Percentiles rank a stretch among this genome's conserved stretches.
phyloP scores from a whole-genome alignment of 2,888 invertebrate genomes.

The Trichopoda pennipes region DNA sequence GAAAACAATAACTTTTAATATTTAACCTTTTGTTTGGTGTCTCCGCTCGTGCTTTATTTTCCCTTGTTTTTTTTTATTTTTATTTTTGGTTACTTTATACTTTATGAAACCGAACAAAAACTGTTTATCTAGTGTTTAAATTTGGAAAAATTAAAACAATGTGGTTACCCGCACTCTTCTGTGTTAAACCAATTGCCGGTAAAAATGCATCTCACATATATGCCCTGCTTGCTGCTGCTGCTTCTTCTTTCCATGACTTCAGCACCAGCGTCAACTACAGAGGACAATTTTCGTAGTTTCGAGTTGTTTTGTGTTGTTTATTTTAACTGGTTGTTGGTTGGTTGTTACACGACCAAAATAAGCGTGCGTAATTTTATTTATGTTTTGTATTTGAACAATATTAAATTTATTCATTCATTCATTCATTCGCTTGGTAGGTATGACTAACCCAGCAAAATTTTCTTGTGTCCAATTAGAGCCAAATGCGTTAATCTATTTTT shows the following conservation, averaged over 20 bases:
- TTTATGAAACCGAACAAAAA: conserved; percentile 51
- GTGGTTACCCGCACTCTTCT: conserved; percentile 73
- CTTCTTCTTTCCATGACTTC: conserved; percentile 1
- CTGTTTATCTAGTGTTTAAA: conserved; percentile 72
- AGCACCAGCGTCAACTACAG: neutral
- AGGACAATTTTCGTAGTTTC: conserved; percentile 47
- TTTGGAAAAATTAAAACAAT: conserved; percentile 78
- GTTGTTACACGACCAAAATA: conserved; percentile 79
- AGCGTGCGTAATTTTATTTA: conserved; percentile 81
- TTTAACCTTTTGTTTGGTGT: conserved; percentile 64
- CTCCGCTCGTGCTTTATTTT: conserved; percentile 29
- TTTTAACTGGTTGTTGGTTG: conserved; percentile 66
- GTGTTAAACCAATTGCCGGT: conserved; percentile 67
- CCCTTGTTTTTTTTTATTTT: neutral
- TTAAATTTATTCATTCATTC: conserved; percentile 66
- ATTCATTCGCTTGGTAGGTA: conserved; percentile 35
- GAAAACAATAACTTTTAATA: conserved; percentile 66
- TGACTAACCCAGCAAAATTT: conserved; percentile 20
- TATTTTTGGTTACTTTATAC: conserved; percentile 55
- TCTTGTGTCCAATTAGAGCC: neutral
- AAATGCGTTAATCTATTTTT: too few relatives aligned
- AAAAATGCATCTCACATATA: conserved; percentile 55
- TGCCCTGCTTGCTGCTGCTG: conserved; percentile 10
- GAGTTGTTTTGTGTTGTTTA: conserved; percentile 65
- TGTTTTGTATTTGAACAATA: conserved; percentile 77